phyloP scores from a whole-genome alignment of 2,888 invertebrate species.

The Coelinius sp. region DNA sequence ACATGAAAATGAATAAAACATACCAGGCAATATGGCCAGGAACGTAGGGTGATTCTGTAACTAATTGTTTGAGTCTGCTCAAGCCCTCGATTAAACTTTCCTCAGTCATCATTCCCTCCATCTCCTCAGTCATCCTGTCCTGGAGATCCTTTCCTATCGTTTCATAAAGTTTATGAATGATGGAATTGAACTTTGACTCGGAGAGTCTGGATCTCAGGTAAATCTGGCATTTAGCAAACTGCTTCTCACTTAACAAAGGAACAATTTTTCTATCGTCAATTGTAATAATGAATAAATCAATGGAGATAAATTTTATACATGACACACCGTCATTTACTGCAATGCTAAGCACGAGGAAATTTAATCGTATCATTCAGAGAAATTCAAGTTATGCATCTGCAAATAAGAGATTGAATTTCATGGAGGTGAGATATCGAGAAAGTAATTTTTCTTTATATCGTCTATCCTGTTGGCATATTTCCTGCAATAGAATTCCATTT shows the following conservation, averaged over 20 bases:
- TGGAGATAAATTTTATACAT: neutral
- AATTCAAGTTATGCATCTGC: neutral
- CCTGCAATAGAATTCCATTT: too few species aligned
- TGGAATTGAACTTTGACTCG: neutral
- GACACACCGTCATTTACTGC: neutral
- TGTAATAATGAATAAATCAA: neutral
- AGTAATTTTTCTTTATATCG: too few species aligned
- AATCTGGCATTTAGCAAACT: constrained; percentile 54
- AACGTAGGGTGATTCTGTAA: constrained; percentile 47
- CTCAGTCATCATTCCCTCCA: constrained; percentile 55
- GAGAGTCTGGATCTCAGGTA: constrained; percentile 50
- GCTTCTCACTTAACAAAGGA: constrained; percentile 55
- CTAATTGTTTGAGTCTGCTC: constrained; percentile 49
- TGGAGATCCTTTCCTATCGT: constrained; percentile 53
- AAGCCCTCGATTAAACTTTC: constrained; percentile 53
- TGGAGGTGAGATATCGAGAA: neutral
- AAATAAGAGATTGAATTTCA: neutral
- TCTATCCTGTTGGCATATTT: too few species aligned
- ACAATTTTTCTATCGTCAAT: neutral
- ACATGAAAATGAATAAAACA: neutral
- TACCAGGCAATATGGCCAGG: constrained; percentile 55
- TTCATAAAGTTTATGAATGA: constrained; percentile 51
- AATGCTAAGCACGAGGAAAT: neutral
- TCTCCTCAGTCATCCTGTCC: constrained; percentile 51
- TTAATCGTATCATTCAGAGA: neutral